Evolutionary conservation across 2,797 vertebrate species (phyloP).

Genomic region (Acanthurus lineatus): DNA sequence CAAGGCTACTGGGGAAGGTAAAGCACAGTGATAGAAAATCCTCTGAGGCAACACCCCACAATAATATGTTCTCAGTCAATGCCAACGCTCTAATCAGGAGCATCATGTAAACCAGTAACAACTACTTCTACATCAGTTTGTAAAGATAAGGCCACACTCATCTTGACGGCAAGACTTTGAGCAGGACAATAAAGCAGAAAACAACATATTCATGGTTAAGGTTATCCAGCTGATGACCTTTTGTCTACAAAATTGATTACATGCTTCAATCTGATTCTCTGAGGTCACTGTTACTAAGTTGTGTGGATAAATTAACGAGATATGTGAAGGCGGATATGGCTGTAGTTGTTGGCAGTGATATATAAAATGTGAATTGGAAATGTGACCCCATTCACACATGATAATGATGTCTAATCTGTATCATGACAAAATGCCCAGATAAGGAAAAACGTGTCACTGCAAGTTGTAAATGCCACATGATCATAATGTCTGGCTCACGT

Average conservation of each 20-base stretch:
- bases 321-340: not conserved
- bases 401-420: too few relatives aligned
- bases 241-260: not conserved
- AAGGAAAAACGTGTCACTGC: too few relatives aligned
- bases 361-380: too few relatives aligned
- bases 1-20: not conserved
- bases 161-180: conserved; percentile 1
- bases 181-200: not conserved
- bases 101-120: not conserved
- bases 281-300: not conserved
- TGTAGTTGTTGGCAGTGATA: not conserved
- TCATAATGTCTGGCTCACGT: too few relatives aligned
- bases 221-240: conserved; percentile 12
- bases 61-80: not conserved
- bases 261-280: not conserved
- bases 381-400: too few relatives aligned
- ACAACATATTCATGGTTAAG: not conserved
- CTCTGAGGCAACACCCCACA: not conserved
- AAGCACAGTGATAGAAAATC: not conserved
- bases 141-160: conserved; percentile 38
- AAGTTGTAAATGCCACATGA: too few relatives aligned
- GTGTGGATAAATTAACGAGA: not conserved
- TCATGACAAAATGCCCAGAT: not conserved
- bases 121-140: not conserved
- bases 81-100: not conserved